phyloP scores from a whole-genome alignment of 2,888 invertebrate species.

The Miltochrista miniata region DNA sequence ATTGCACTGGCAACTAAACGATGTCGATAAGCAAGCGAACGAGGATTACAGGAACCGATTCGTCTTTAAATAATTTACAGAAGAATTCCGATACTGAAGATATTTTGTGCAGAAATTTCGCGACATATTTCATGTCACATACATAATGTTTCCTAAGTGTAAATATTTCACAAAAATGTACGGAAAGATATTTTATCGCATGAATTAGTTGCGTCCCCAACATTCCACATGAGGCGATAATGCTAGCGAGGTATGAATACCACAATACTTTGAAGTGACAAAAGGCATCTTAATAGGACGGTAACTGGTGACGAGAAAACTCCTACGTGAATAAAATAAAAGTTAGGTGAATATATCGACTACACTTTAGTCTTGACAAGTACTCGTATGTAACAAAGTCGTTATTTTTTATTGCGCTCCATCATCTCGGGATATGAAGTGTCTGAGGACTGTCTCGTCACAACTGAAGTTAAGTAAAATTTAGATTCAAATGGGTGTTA shows the following conservation, averaged over 20 bases:
- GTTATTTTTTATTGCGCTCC: constrained; percentile 60
- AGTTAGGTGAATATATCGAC: constrained; percentile 13
- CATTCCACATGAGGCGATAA: constrained; percentile 63
- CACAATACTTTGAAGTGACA: constrained; percentile 46
- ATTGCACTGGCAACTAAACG: constrained; percentile 56
- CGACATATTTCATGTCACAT: constrained; percentile 32
- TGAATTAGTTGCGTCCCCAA: constrained; percentile 66
- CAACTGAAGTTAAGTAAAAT: constrained; percentile 61
- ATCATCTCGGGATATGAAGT: constrained; percentile 55
- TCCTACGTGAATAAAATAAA: constrained; percentile 18
- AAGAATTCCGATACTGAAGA: constrained; percentile 35
- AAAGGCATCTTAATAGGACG: constrained; percentile 56
- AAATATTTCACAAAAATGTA: constrained; percentile 52
- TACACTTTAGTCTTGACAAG: constrained; percentile 20
- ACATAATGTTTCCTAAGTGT: constrained; percentile 33
- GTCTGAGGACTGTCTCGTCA: constrained; percentile 51
- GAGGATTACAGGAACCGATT: constrained; percentile 52
- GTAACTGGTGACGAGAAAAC: constrained; percentile 37
- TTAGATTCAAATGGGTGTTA: constrained; percentile 71
- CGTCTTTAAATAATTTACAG: constrained; percentile 54
- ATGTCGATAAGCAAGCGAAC: constrained; percentile 42
- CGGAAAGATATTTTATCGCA: constrained; percentile 67
- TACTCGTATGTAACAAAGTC: constrained; percentile 47
- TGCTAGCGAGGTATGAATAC: constrained; percentile 49
- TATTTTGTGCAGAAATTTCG: constrained; percentile 44